Conservation (phyloP, 2,888 invertebrate species). For the Eupeodes luniger region DNA sequence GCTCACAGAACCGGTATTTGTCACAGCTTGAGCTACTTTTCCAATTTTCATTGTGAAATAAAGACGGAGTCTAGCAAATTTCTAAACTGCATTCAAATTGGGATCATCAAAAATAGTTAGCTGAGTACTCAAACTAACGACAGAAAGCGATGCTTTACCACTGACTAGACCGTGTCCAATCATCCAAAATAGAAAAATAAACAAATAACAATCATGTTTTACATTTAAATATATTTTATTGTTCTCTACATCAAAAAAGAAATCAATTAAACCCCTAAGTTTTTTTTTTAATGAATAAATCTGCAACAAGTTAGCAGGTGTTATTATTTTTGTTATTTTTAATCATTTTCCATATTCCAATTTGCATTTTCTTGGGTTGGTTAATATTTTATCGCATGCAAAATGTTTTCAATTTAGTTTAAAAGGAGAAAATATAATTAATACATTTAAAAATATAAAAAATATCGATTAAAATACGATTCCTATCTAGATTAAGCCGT, state of each 20-base stretch:
- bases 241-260: constrained; percentile 66
- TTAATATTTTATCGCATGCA: constrained; percentile 31
- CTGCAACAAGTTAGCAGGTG: not conserved
- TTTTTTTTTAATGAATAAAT: constrained; percentile 13
- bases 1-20: no score
- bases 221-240: constrained; percentile 71
- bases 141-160: no score
- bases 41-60: no score
- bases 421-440: constrained; percentile 4
- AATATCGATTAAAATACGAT: constrained; percentile 41
- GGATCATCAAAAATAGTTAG: no score
- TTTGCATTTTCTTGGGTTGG: constrained; percentile 3
- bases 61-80: no score
- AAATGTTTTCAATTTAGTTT: constrained; percentile 33
- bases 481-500: constrained; percentile 12
- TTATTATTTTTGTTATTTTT: not conserved
- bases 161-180: no score
- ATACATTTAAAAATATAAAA: constrained; percentile 18
- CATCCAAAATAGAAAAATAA: no score
- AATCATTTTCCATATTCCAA: constrained; percentile 12
- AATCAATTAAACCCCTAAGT: constrained; percentile 23
- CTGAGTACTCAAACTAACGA: no score
- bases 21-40: no score
- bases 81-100: no score
- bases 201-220: not conserved